Evolutionary conservation across 2,797 vertebrate species (phyloP).

Genomic region (Anguilla obscura): DNA sequence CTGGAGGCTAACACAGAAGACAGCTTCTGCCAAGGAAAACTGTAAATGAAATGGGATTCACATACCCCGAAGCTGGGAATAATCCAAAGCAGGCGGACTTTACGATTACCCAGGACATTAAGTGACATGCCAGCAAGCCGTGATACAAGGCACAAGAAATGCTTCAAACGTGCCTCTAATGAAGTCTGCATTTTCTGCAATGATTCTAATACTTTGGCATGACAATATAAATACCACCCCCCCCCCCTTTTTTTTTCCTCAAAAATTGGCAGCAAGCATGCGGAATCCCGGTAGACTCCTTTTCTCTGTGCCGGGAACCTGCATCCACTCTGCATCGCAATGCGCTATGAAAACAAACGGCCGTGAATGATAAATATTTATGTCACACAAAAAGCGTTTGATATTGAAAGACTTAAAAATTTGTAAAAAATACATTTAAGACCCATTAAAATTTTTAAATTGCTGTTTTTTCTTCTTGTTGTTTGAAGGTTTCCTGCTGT

Average conservation of each 20-base stretch:
- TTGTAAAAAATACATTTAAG: no score
- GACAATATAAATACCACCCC: constrained; percentile 58
- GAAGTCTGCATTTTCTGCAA: constrained; percentile 53
- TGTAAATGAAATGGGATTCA: constrained; percentile 77
- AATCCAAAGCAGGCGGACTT: constrained; percentile 77
- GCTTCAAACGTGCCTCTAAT: constrained; percentile 40
- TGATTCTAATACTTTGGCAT: constrained; percentile 66
- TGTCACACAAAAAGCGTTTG: not conserved
- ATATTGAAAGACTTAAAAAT: not conserved
- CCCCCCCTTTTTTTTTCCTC: constrained; percentile 56
- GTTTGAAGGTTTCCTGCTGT: not conserved
- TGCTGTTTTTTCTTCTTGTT: no score
- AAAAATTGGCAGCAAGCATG: constrained; percentile 62
- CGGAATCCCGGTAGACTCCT: constrained; percentile 53
- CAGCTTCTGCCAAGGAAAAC: constrained; percentile 74
- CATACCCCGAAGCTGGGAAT: constrained; percentile 74
- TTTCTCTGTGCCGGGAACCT: constrained; percentile 42
- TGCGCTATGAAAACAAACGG: not conserved
- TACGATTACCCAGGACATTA: constrained; percentile 76
- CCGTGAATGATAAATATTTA: not conserved
- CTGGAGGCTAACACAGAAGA: constrained; percentile 69
- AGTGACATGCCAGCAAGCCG: constrained; percentile 71
- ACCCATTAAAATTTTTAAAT: not conserved
- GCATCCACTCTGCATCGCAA: not conserved
- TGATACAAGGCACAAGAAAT: constrained; percentile 34